phyloP scores from a whole-genome alignment of 2,888 invertebrate species.

The Gymnosoma rotundatum region DNA sequence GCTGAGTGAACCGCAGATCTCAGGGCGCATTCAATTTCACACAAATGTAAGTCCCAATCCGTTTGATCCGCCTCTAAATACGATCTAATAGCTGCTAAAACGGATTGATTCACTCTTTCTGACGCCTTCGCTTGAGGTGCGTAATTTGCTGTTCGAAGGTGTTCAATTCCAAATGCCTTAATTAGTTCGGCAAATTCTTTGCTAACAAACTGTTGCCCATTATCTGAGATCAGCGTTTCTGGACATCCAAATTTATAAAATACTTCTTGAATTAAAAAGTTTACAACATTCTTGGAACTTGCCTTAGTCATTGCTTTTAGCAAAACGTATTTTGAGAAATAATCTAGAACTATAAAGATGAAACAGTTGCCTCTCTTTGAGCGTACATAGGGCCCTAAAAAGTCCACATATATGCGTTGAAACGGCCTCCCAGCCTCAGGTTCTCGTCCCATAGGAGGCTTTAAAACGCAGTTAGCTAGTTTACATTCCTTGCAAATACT shows the following conservation, averaged over 20 bases:
- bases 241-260: constrained; percentile 1
- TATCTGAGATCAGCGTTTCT: not conserved
- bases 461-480: not conserved
- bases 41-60: not conserved
- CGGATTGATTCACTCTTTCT: too few relatives aligned
- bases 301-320: not conserved
- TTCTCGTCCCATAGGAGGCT: not conserved
- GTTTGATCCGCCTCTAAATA: not conserved
- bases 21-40: not conserved
- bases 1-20: not conserved
- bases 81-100: not conserved
- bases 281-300: not conserved
- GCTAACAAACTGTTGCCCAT: not conserved
- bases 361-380: not conserved
- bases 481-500: not conserved
- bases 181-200: not conserved
- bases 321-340: not conserved
- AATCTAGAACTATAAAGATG: not conserved
- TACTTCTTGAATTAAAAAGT: not conserved
- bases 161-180: not conserved
- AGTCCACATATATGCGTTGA: not conserved
- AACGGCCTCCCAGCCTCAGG: not conserved
- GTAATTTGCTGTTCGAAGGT: not conserved
- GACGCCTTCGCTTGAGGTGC: not conserved
- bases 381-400: not conserved